Base-by-base conservation (phyloP, 1,140 invertebrate species). In the Megathymus violae region DNA sequence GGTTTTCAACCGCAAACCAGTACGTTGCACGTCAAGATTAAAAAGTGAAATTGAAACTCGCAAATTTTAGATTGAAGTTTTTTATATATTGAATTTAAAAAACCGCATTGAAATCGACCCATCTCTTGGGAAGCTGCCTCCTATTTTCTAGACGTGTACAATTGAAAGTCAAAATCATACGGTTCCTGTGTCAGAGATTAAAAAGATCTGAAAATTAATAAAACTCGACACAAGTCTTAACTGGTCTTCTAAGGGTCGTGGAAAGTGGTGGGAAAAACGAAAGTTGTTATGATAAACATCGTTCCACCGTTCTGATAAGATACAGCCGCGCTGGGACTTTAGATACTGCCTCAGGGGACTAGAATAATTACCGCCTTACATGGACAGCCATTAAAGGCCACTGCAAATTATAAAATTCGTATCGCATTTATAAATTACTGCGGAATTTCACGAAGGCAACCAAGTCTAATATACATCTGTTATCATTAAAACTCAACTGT, bases 261-360 rank as follows among this genome's bases (percentile, higher is more conserved):
- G 41, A 52, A 63, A 63, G 43, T 44, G 50, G 50, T 34, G n/a
- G 44, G 31, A 34, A 19, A 13, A 52, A 43, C 15, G 61, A 56
- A 56, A 63, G 50, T 47, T 63, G 43, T 61, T 61, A 31, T 61
- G 46, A 36, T 22, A 25, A 43, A 54, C 43, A 62, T 62, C 48
- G 48, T 44, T 10, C 31, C 2, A 48, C 51, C 31, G 3, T 34
- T n/a, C 10, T 40, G 41, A 44, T 36, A 52, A 52, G 50, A 52
- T 38, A n/a, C 25, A 0, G 34, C 31, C 48, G n/a, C 1, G 10
- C 0, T 5, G 19, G 19, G 5, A 5, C 19, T 22, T 2, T 22
- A 15, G 27, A 38, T 51, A 52, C 13, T 51, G 48, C 19, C 48
- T 38, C 16, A 14, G 17, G 13, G 15, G 16, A 11, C 34, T 9